Evolutionary conservation across 1,140 invertebrate genomes (phyloP).

Genomic region (Tetramorium alpestre): DNA sequence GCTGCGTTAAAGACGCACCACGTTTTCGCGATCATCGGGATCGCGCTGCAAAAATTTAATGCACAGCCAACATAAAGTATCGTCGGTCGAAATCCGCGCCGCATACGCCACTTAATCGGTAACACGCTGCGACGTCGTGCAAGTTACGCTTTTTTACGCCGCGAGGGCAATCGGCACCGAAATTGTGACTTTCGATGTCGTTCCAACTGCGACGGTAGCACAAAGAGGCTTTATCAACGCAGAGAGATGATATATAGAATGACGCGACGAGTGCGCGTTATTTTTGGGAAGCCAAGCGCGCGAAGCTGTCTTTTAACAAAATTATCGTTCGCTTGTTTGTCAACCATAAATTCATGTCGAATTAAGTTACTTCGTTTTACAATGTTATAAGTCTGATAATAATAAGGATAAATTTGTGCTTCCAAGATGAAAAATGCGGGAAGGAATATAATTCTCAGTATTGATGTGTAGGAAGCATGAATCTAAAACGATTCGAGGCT

Average conservation of each 20-base stretch:
- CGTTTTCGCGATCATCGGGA: background rate
- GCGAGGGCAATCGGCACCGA: background rate
- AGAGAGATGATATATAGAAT: background rate
- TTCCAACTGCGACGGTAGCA: background rate
- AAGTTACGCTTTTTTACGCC: constrained; percentile 39
- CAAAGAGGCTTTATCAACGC: background rate
- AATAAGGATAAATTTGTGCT: constrained; percentile 3
- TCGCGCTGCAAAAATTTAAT: constrained; percentile 22
- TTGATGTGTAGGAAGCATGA: constrained; percentile 2
- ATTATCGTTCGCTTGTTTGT: constrained; percentile 4
- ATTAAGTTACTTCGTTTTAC: background rate
- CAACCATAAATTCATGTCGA: constrained; percentile 2
- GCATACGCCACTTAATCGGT: constrained; percentile 31
- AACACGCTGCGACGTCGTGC: constrained; percentile 22
- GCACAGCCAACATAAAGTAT: constrained; percentile 26
- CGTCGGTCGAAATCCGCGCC: constrained; percentile 18
- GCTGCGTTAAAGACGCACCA: constrained; percentile 14
- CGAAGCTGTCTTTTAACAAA: background rate
- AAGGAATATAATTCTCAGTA: constrained; percentile 18
- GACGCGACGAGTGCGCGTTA: background rate
- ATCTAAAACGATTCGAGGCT: constrained; percentile 36
- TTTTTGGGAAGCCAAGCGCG: background rate
- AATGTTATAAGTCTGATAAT: background rate
- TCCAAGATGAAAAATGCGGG: background rate
- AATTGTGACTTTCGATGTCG: background rate